These are phyloP conservation scores for Andricus curvator DNA, from an alignment of 2,888 invertebrate species.

Conservation along the genomic window DNA sequence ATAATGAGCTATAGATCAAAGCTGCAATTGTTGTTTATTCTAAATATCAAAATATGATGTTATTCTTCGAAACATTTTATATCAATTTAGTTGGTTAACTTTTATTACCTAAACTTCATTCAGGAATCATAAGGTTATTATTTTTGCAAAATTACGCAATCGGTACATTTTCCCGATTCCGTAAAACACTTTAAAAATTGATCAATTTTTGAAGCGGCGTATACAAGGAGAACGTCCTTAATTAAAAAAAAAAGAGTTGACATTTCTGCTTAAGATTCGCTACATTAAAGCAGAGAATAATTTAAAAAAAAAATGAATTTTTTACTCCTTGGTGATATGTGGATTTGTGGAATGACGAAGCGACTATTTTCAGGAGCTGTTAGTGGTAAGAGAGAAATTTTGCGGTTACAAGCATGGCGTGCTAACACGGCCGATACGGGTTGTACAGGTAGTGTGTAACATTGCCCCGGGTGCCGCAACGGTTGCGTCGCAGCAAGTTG, in stretches of 20 bases:
- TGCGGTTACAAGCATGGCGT: slow-evolving; percentile 69
- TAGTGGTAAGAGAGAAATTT: slow-evolving; percentile 62
- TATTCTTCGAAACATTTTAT: too few relatives aligned
- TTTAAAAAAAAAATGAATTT: neutral
- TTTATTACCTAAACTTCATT: too few relatives aligned
- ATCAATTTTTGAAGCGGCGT: too few relatives aligned
- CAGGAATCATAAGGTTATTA: too few relatives aligned
- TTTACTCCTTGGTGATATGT: slow-evolving; percentile 10
- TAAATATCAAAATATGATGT: too few relatives aligned
- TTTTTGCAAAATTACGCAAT: too few relatives aligned
- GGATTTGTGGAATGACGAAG: slow-evolving; percentile 24
- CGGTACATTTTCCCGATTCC: too few relatives aligned
- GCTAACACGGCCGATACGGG: slow-evolving; percentile 64
- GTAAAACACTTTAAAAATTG: too few relatives aligned
- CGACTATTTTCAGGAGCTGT: slow-evolving; percentile 38
- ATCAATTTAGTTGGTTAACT: too few relatives aligned
- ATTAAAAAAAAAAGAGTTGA: neutral
- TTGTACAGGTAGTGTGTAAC: slow-evolving; percentile 45
- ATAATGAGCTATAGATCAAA: too few relatives aligned
- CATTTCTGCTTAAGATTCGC: neutral
- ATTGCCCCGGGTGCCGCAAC: slow-evolving; percentile 38
- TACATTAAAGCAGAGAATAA: neutral
- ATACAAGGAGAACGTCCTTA: too few relatives aligned
- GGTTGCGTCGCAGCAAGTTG: slow-evolving; percentile 57
- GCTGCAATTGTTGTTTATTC: too few relatives aligned